phyloP scores from a whole-genome alignment of 2,888 invertebrate genomes.

The Caenorhabditis imperialis region DNA sequence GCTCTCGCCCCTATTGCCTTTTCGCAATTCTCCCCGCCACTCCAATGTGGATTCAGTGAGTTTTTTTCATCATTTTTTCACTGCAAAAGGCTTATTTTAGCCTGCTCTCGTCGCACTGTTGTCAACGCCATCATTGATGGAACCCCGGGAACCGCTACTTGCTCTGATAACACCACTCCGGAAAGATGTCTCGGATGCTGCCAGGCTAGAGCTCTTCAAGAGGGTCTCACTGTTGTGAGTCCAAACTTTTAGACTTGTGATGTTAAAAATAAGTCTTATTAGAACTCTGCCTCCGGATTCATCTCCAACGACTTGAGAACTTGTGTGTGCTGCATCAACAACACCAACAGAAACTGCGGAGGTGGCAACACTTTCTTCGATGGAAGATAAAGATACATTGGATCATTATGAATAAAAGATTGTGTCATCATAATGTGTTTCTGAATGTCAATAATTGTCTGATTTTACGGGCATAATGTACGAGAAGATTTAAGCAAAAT shows the following conservation, averaged over 20 bases:
- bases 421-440: too few relatives aligned
- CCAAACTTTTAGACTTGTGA: neutral
- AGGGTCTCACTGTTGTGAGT: conserved; percentile 32
- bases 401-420: too few relatives aligned
- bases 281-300: conserved; percentile 45
- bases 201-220: conserved; percentile 45
- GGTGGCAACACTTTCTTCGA: conserved; percentile 33
- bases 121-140: conserved; percentile 44
- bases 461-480: too few relatives aligned
- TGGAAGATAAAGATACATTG: conserved; percentile 13
- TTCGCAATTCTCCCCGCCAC: conserved; percentile 7
- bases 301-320: conserved; percentile 44
- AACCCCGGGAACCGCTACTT: conserved; percentile 33
- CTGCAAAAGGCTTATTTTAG: conserved; percentile 13
- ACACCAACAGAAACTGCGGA: conserved; percentile 36
- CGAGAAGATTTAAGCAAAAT: too few relatives aligned
- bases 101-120: conserved; percentile 49
- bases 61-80: neutral
- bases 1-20: conserved; percentile 32
- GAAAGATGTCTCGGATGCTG: conserved; percentile 52
- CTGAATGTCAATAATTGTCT: too few relatives aligned
- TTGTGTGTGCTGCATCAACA: conserved; percentile 57
- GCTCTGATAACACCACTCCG: conserved; percentile 39
- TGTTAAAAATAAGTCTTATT: neutral
- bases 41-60: conserved; percentile 54